Conservation (phyloP, 1,140 invertebrate species). For the Cotesia chilonis region DNA sequence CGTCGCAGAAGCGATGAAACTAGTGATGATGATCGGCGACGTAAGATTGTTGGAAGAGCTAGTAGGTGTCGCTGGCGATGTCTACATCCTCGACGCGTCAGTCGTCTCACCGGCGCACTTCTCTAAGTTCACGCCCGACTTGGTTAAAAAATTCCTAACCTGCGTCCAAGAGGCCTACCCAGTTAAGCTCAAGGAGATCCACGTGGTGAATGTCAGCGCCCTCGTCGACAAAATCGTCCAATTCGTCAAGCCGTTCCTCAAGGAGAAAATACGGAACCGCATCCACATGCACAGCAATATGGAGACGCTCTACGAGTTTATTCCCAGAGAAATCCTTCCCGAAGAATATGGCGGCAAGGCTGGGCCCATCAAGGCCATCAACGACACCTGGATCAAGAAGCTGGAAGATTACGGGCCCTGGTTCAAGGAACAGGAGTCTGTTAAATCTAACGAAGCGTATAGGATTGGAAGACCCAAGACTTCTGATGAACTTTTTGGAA, state of each 20-base stretch:
- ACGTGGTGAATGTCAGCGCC: slow-evolving; percentile 84
- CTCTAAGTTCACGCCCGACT: slow-evolving; percentile 77
- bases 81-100: slow-evolving; percentile 80
- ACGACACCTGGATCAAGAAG: slow-evolving; percentile 78
- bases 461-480: slow-evolving; percentile 81
- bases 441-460: slow-evolving; percentile 78
- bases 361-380: slow-evolving; percentile 74
- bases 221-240: slow-evolving; percentile 83
- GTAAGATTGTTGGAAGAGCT: slow-evolving; percentile 78
- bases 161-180: slow-evolving; percentile 87
- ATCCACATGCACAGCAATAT: slow-evolving; percentile 80
- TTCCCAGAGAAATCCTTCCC: slow-evolving; percentile 81
- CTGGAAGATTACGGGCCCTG: slow-evolving; percentile 77
- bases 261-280: slow-evolving; percentile 84
- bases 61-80: slow-evolving; percentile 81
- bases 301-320: slow-evolving; percentile 77
- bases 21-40: slow-evolving; percentile 84
- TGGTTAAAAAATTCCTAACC: slow-evolving; percentile 83
- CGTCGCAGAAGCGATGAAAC: slow-evolving; percentile 77
- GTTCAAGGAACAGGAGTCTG: slow-evolving; percentile 77
- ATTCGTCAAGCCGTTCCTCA: slow-evolving; percentile 84
- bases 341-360: slow-evolving; percentile 81
- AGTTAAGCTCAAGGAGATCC: slow-evolving; percentile 84
- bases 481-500: slow-evolving; percentile 80
- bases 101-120: slow-evolving; percentile 79